Percentiles rank a stretch among this genome's conserved stretches.
These are phyloP conservation scores for Cerceris ruficornis DNA, from an alignment of 2,888 invertebrate species.

Conservation along the genomic window DNA sequence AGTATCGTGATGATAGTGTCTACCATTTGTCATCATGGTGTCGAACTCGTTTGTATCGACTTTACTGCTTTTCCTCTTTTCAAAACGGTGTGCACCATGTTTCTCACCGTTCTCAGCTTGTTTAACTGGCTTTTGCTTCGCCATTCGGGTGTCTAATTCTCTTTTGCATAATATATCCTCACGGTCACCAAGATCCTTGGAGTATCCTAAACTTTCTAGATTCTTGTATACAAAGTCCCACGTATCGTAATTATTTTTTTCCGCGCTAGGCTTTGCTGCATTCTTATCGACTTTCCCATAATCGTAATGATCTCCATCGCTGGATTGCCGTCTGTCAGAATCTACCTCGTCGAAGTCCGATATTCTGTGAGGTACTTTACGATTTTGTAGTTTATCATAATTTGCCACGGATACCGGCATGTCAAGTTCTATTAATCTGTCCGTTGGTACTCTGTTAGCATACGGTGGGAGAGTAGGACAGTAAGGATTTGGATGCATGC, in stretches of 20 bases:
- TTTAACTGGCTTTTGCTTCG: conserved; percentile 52
- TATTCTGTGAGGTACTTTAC: conserved; percentile 59
- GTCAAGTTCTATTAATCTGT: conserved; percentile 87
- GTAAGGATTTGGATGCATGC: conserved; percentile 78
- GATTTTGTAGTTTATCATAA: conserved; percentile 68
- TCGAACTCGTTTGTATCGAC: conserved; percentile 47
- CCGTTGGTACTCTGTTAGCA: conserved; percentile 84
- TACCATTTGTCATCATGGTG: conserved; percentile 54
- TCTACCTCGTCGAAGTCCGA: conserved; percentile 71
- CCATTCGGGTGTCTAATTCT: conserved; percentile 51
- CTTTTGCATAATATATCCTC: conserved; percentile 84
- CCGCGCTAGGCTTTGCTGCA: conserved; percentile 41
- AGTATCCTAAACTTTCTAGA: conserved; percentile 88
- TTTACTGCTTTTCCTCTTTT: conserved; percentile 53
- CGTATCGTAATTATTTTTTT: conserved; percentile 84
- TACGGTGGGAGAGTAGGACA: conserved; percentile 79
- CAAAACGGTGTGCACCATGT: conserved; percentile 44
- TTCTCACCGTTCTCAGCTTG: conserved; percentile 63
- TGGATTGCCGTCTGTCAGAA: conserved; percentile 50
- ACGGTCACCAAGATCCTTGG: conserved; percentile 85
- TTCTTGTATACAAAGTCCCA: conserved; percentile 93
- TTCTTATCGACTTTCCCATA: conserved; percentile 70
- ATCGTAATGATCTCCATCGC: conserved; percentile 62
- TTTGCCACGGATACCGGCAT: conserved; percentile 76
- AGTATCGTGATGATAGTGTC: conserved; percentile 58